Base-by-base conservation (phyloP, 1,140 invertebrate species). In the Odontomachus brunneus region DNA sequence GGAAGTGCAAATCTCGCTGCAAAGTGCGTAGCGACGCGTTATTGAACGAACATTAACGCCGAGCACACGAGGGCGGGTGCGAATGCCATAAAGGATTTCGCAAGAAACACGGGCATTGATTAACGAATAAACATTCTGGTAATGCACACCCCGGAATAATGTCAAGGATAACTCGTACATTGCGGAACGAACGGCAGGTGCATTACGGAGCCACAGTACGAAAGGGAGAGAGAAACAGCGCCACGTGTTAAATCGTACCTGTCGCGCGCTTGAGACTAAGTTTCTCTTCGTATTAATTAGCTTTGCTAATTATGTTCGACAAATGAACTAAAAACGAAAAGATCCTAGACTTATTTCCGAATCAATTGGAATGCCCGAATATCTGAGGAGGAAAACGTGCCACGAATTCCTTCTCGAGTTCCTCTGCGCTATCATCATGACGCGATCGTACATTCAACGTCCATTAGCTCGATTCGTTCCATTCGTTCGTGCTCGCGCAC, bases 141-240 rank as follows among this genome's bases (percentile, higher is more conserved):
- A 92, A 91, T 82, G 89, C 84, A 89, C 87, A 88, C 85, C 89
- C 84, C 84, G 88, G 84, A 92, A 92, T 92, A 92, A 92, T 92
- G 92, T 92, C 92, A 93, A 93, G 92, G 92, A 91, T 92, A 92
- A 92, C 91, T 74, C 88, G 91, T 91, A 89, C 85, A 90, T 91
- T 91, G 87, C 86, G 85, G 83, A 83, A 69, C 60, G 66, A 82
- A 75, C 82, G 89, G 89, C 91, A 92, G 91, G 90, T 92, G 91
- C 88, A 83, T 51, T 48, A 80, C 65, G 19, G 63, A 76, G 19
- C 14, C n/a, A 63, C 12, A n/a, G 29, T 53, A 48, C 48, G 82
- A 26, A 60, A 7, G 38, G 3, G 24, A n/a, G 48, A 69, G 29
- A 72, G 81, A 81, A 71, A 51, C n/a, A 76, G 24, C 65, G 73